Evolutionary conservation across 2,888 invertebrate species (phyloP), one percentile per base, ranked within the genome.

Genomic region (Leptura quadrifasciata): DNA sequence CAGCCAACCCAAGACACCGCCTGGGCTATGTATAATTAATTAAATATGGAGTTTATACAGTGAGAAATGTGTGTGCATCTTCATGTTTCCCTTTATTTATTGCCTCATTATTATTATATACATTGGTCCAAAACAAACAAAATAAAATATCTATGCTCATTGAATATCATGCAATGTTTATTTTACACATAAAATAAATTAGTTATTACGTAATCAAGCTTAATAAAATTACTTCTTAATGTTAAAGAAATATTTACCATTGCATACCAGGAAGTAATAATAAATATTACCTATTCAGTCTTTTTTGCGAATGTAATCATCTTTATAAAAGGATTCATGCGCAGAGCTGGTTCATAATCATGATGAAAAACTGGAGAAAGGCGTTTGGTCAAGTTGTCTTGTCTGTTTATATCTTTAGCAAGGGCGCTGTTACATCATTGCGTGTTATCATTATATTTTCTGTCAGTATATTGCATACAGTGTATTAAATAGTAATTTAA

Each of bases 241-340:
- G 54, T 27, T 21, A 71, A 54, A 71, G 21, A 61, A 61, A 71
- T 61, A 71, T 17, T 60, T 15, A 61, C n/a, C 18, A 17, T 52
- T 31, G 54, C 12, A 31, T 10, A 63, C 63, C 63, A 47, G 72
- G 72, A 72, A 72, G 63, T 63, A 61, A 60, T 27, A 52, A 31
- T 15, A 47, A 27, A 47, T 61, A 24, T 47, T 52, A n/a, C n/a
- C n/a, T n/a, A 71, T 60, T 31, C 18, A 18, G 54, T 15, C n/a
- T 60, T 72, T 71, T 72, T 72, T 72, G 52, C 1, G 60, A 47
- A 71, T 17, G 54, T 54, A 72, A 63, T 72, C 72, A 63, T 72
- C 72, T 72, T 24, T 70, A 58, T 70, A 63, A 60, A 72, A 54
- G 61, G 72, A 72, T 31, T 39, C 52, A 21, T 9, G 12, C 10